These are phyloP conservation scores for Urosaurus nigricauda DNA, from an alignment of 2,797 vertebrate species.

Conservation along the genomic window DNA sequence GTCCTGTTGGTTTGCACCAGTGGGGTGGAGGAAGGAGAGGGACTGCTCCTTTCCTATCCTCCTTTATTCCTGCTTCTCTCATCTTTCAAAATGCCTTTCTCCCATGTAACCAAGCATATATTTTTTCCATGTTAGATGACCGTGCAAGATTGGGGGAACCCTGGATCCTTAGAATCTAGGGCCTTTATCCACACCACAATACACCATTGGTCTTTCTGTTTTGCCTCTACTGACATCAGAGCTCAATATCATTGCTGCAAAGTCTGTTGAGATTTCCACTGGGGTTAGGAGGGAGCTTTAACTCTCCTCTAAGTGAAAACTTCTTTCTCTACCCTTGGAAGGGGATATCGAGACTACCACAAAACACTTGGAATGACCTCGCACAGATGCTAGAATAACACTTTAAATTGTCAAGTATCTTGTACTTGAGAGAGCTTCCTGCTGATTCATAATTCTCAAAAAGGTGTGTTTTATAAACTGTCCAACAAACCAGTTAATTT, in stretches of 20 bases:
- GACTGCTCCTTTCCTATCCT: too few relatives aligned
- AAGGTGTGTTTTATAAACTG: not conserved
- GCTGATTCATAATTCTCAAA: not conserved
- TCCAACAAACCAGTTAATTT: not conserved
- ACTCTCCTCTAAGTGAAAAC: not conserved
- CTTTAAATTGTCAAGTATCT: not conserved
- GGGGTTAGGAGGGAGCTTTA: not conserved
- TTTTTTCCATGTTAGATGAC: not conserved
- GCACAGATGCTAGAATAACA: not conserved
- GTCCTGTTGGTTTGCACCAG: not conserved
- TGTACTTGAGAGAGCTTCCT: not conserved
- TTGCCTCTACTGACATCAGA: not conserved
- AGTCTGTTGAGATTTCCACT: not conserved
- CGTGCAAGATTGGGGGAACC: not conserved
- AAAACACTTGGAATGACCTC: not conserved
- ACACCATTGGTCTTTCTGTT: not conserved
- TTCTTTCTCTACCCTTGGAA: not conserved
- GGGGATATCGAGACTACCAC: not conserved
- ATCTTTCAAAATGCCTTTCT: not conserved
- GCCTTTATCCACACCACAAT: not conserved
- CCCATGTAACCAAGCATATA: not conserved
- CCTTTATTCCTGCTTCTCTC: not conserved
- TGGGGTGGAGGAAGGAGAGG: not conserved
- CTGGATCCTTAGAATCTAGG: not conserved
- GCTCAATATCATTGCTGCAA: not conserved